phyloP scores from a whole-genome alignment of 2,113 vertebrate species.

The Pseudorectes ferrugineus region DNA sequence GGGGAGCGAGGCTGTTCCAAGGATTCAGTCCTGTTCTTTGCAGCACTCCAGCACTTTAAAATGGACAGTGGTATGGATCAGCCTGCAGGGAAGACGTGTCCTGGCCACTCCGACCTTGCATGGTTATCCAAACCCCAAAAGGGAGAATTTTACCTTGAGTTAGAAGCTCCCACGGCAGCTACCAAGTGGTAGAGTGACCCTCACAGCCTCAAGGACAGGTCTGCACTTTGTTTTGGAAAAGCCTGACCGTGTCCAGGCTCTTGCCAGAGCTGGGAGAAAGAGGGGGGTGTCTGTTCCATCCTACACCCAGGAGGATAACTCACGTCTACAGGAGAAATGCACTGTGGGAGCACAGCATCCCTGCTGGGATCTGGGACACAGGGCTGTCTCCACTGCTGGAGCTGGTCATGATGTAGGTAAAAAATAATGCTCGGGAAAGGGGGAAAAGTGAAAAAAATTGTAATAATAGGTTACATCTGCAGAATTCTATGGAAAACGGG shows the following conservation, averaged over 20 bases:
- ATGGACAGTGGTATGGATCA: too few species aligned
- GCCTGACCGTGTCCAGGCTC: neutral
- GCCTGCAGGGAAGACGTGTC: neutral
- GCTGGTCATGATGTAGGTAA: accelerated
- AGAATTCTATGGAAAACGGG: neutral
- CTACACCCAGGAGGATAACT: neutral
- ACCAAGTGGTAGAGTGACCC: neutral
- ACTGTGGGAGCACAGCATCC: neutral
- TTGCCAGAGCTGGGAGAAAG: neutral
- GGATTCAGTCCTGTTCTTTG: neutral
- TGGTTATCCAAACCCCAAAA: neutral
- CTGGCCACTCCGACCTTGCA: accelerated
- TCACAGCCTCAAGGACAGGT: neutral
- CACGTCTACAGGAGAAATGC: accelerated
- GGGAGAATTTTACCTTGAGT: neutral
- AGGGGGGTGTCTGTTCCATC: neutral
- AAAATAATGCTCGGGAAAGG: neutral
- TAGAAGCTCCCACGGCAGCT: neutral
- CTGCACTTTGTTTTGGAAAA: neutral
- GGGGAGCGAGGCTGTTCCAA: neutral
- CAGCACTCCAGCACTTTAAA: neutral
- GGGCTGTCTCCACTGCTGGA: neutral
- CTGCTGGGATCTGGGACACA: neutral
- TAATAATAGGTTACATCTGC: neutral
- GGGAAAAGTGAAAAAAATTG: neutral